phyloP scores from a whole-genome alignment of 2,113 vertebrate genomes.

The Chelonoidis abingdonii region DNA sequence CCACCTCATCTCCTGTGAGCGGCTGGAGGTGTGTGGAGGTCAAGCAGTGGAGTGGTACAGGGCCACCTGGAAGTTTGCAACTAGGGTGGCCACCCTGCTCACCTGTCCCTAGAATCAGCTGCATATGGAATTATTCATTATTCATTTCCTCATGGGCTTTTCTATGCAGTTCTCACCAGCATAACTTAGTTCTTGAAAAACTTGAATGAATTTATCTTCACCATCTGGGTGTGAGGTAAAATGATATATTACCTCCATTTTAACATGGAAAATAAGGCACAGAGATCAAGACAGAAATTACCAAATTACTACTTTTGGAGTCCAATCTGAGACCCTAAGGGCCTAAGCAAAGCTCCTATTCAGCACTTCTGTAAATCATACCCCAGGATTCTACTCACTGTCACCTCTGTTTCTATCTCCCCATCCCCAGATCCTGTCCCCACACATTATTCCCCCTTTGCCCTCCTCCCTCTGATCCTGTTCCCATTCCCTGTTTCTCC shows the following conservation, averaged over 20 bases:
- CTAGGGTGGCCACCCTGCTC: no score
- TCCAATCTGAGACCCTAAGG: conserved; percentile 1
- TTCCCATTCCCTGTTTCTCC: neutral
- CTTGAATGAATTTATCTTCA: conserved; percentile 35
- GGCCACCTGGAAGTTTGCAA: no score
- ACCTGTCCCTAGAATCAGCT: neutral
- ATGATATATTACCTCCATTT: neutral
- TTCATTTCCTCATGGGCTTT: conserved; percentile 21
- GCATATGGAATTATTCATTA: conserved; percentile 16
- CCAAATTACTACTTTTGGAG: conserved; percentile 8
- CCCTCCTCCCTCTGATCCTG: neutral
- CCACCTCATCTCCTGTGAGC: no score
- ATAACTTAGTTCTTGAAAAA: conserved; percentile 39
- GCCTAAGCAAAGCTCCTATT: neutral
- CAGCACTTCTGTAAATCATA: neutral
- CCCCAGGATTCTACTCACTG: neutral
- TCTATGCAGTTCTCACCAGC: conserved; percentile 11
- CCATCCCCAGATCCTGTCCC: neutral
- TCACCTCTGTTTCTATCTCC: neutral
- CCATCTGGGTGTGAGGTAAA: conserved; percentile 18
- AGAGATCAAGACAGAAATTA: conserved; percentile 29
- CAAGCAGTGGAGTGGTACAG: no score
- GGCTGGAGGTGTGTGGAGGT: no score
- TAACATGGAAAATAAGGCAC: conserved; percentile 14
- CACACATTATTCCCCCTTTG: neutral